Percentiles rank a stretch among this genome's conserved stretches.
Conservation (phyloP, 1,140 invertebrate genomes). For the Drosophila leontia region DNA sequence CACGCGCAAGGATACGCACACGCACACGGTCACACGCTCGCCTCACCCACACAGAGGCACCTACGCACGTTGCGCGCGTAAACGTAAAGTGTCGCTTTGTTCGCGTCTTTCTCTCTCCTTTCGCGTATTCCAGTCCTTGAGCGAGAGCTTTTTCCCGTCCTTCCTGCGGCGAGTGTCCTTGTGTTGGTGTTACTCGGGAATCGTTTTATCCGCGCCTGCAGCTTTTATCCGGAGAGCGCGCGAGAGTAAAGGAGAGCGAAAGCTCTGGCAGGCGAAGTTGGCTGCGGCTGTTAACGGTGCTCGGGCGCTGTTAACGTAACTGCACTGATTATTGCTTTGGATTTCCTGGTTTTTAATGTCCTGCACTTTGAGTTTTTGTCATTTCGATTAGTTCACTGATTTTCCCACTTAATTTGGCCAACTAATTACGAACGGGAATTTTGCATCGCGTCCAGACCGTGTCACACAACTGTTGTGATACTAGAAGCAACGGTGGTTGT, state of each 20-base stretch:
- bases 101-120: conserved; percentile 9
- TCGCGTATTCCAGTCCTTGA: conserved; percentile 80
- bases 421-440: conserved; percentile 54
- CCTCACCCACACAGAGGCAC: conserved; percentile 31
- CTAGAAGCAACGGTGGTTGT: conserved; percentile 14
- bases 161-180: conserved; percentile 61
- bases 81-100: conserved; percentile 72
- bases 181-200: conserved; percentile 66
- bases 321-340: conserved; percentile 33
- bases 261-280: conserved; percentile 61
- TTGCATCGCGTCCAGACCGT: conserved; percentile 37
- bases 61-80: conserved; percentile 77
- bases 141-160: conserved; percentile 54
- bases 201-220: conserved; percentile 68
- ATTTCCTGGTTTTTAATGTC: conserved; percentile 52
- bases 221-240: conserved; percentile 57
- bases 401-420: conserved; percentile 58
- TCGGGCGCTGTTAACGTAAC: conserved; percentile 27
- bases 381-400: conserved; percentile 62
- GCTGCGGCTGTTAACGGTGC: conserved; percentile 59
- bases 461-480: conserved; percentile 34
- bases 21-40: conserved; percentile 25
- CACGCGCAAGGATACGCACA: conserved; percentile 32
- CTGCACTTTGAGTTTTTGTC: conserved; percentile 58
- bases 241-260: conserved; percentile 16